Base-by-base conservation (phyloP, 2,113 vertebrate genomes). In the Camelus bactrianus region DNA sequence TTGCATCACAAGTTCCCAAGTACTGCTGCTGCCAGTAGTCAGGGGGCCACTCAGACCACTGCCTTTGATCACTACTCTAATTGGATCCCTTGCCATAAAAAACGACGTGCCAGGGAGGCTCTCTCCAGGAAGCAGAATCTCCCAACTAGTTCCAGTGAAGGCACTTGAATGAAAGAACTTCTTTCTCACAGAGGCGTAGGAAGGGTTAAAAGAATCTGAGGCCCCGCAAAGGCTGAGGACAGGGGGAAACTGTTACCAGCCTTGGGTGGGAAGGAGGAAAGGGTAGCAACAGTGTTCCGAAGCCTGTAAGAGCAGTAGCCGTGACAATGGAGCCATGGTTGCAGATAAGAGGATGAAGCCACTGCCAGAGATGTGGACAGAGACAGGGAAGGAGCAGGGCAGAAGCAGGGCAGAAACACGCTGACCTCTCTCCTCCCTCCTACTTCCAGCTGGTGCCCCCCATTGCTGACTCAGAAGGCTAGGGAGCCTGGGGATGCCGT, bases 11-110 rank as follows among this genome's bases (percentile, higher is more conserved):
- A 19, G 62, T 42, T n/a, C 38, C 38, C 17, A 6, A n/a, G 30
- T 6, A 13, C 14, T 2, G 22, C 17, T 1, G 35, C 14, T 6
- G 56, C 64, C 6, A 3, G 19, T 6, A 42, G 50, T 24, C 2
- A 9, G 32, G 92, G 52, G 8, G 7, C 32, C 6, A 3, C 11
- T 0, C 13, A 38, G 75, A 20, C n/a, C 48, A 1, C 60, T 13
- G 81, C 48, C 76, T 80, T 17, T 10, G 46, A 15, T 32, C 14
- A 0, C 17, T 6, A 8, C 76, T 79, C 38, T 50, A 14, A 42
- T 9, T 42, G 76, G 64, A 30, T 65, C 62, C 56, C 38, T 38
- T 52, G 86, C 38, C 32, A 4, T 38, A 72, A 48, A 54, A 20
- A 7, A 20, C 9, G 48, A 38, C 19, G 35, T 48, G 30, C 24